Percentiles rank a stretch among this genome's conserved stretches.
Evolutionary conservation across 37 sponge, comb jelly and placozoan species (phyloP).

Genomic region (Theonella swinhoei): DNA sequence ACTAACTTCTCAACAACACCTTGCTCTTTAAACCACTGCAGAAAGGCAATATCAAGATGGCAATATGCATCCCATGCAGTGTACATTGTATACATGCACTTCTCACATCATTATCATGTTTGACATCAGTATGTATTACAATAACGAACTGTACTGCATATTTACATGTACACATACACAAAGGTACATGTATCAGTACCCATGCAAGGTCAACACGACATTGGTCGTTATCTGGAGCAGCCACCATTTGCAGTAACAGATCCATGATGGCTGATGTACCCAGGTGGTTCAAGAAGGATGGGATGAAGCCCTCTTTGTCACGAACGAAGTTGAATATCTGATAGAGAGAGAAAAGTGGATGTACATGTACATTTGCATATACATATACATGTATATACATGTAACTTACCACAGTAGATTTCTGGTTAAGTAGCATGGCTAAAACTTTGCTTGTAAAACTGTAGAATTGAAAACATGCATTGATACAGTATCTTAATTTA

Average conservation of each 20-base stretch:
- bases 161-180: slow-evolving; percentile 16
- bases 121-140: too few relatives aligned
- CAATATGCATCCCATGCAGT: too few relatives aligned
- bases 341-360: not conserved
- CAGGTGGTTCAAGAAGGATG: slow-evolving; percentile 69
- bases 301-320: slow-evolving; percentile 42
- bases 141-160: too few relatives aligned
- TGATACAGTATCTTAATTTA: not conserved
- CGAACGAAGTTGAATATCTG: slow-evolving; percentile 67
- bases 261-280: slow-evolving; percentile 93
- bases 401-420: slow-evolving; percentile 68
- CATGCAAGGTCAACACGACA: slow-evolving; percentile 46
- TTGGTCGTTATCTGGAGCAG: slow-evolving; percentile 58
- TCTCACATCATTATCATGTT: too few relatives aligned
- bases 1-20: slow-evolving; percentile 64
- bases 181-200: slow-evolving; percentile 13
- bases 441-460: slow-evolving; percentile 82
- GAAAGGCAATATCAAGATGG: too few relatives aligned
- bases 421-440: slow-evolving; percentile 62
- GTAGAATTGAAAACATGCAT: too few relatives aligned
- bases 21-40: slow-evolving; percentile 80
- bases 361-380: not conserved
- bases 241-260: slow-evolving; percentile 81
- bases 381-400: not conserved
- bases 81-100: not conserved